phyloP scores from a whole-genome alignment of 1,140 invertebrate species.

The Zaprionus lachaisei region DNA sequence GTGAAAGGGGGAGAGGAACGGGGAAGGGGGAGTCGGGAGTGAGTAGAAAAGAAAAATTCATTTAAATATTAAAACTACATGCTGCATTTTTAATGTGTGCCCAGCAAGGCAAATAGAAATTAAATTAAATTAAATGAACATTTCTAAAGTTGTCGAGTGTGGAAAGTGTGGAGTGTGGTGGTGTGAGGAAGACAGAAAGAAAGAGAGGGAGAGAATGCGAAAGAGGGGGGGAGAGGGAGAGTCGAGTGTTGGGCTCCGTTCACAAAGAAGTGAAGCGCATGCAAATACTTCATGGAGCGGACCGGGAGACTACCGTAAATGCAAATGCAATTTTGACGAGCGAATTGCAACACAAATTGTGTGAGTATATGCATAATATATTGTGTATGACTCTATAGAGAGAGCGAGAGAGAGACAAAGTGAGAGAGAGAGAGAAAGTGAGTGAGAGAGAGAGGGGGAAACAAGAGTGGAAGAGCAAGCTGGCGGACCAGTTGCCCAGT shows the following conservation, averaged over 20 bases:
- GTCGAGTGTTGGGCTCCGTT: slow-evolving; percentile 42
- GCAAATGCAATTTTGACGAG: slow-evolving; percentile 42
- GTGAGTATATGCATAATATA: slow-evolving; percentile 16
- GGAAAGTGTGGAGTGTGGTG: not conserved
- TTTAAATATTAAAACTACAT: slow-evolving; percentile 72
- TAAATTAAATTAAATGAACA: slow-evolving; percentile 72
- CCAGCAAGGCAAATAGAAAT: slow-evolving; percentile 72
- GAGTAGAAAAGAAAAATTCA: slow-evolving; percentile 34
- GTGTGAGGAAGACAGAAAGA: not conserved
- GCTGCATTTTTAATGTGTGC: slow-evolving; percentile 71
- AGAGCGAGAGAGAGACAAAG: not conserved
- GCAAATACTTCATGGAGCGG: slow-evolving; percentile 49
- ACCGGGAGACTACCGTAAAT: slow-evolving; percentile 27
- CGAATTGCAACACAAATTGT: slow-evolving; percentile 37
- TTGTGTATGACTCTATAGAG: slow-evolving; percentile 1
- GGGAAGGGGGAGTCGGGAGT: slow-evolving; percentile 7
- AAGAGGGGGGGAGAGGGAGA: not conserved
- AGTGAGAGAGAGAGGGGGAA: not conserved
- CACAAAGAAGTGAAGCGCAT: slow-evolving; percentile 30
- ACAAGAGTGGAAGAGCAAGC: not conserved
- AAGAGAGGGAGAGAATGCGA: not conserved
- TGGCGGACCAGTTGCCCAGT: not conserved
- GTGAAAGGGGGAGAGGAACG: not conserved
- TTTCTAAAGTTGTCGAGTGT: slow-evolving; percentile 58
- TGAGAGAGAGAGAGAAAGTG: not conserved